Conservation (phyloP, 2,888 invertebrate genomes). For the Dicyrtoma fusca region DNA sequence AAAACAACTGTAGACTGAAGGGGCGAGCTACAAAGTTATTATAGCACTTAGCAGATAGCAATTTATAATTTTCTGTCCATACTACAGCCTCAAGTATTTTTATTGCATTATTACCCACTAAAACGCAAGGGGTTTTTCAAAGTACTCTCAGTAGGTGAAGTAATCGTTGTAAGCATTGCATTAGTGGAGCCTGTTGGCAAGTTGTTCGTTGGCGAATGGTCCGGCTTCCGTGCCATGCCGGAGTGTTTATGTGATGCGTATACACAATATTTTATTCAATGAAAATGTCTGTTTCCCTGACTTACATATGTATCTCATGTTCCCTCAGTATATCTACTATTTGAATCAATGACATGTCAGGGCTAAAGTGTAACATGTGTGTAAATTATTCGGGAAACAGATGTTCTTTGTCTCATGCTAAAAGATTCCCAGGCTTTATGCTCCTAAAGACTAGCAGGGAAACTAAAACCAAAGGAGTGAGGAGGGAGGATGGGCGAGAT, state of each 20-base stretch:
- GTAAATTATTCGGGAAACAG: conserved; percentile 24
- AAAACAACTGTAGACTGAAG: too few species aligned
- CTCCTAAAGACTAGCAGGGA: too few species aligned
- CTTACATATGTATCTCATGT: background rate
- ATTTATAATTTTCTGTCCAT: too few species aligned
- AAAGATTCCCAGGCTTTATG: conserved; percentile 18
- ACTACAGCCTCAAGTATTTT: too few species aligned
- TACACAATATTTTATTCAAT: background rate
- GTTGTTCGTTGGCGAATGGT: too few species aligned
- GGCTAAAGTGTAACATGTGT: conserved; percentile 2
- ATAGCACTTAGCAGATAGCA: too few species aligned
- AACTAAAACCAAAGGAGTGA: background rate
- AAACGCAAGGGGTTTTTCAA: background rate
- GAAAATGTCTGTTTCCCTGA: background rate
- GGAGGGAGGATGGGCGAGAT: background rate
- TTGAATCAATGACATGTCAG: background rate
- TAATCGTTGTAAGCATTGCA: too few species aligned
- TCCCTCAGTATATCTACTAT: background rate
- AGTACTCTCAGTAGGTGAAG: too few species aligned
- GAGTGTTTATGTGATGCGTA: too few species aligned
- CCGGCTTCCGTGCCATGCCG: too few species aligned
- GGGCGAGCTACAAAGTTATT: too few species aligned
- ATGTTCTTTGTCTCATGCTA: conserved; percentile 33
- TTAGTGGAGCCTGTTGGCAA: too few species aligned
- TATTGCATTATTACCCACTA: background rate